Evolutionary conservation across 2,888 invertebrate species (phyloP), one percentile per base, ranked within the genome.

Genomic region (Automeris io): DNA sequence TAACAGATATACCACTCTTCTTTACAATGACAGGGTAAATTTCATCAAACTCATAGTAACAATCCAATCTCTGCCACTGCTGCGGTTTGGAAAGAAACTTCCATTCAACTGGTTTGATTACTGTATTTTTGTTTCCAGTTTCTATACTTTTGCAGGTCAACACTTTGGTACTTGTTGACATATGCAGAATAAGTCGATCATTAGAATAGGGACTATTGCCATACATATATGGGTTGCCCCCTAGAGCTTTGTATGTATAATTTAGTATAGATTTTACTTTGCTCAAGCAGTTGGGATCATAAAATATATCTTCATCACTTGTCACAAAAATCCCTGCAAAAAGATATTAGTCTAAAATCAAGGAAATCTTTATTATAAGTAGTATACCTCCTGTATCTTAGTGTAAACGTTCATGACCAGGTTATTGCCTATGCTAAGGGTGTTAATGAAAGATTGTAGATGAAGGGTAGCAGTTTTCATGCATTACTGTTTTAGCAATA

Each of bases 41-140:
- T 54, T 92, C 90, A 73, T 95, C 92, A 63, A 96, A 86, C 53
- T 93, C 91, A 61, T 93, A 91, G 54, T 90, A 90, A 48, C 94
- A 91, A 59, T 95, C 92, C 16, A 96, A 70, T 47, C 91, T 88
- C 51, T 91, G 89, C 95, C 95, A 96, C 46, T 90, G 91, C 13
- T 90, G 90, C 1, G 88, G 68, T 61, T 91, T 91, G 0, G 91
- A 81, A 51, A 91, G 83, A 63, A 93, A 92, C 65, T 94, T 95
- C 89, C 93, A 92, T 16, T 96, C 95, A 18, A 91, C 92, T 6
- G 91, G 91, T 49, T 89, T 91, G 23, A 90, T 89, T 35, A 87
- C 69, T 23, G 82, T 75, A 42, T 67, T 77, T 47, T 80, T 82
- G 33, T 54, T 61, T 8, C 52, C 77, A 5, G 90, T 80, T 66